Evolutionary conservation across 2,888 invertebrate species (phyloP), one percentile per base, ranked within the genome.

Genomic region (Crioceris asparagi): DNA sequence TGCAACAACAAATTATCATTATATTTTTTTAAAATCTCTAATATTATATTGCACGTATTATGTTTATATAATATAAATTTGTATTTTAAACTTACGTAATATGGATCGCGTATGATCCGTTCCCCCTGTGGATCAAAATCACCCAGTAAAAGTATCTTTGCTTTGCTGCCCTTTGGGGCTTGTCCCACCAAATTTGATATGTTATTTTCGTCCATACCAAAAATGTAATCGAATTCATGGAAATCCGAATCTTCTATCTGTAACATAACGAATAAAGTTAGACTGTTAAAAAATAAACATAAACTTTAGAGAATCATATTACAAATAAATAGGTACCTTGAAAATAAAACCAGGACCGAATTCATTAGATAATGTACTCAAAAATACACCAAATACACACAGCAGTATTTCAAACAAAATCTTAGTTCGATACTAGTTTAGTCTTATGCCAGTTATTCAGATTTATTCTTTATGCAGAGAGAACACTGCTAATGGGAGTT

Each of bases 131-230:
- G 81, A 57, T 93, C 90, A 67, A 80, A 91, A 43, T 80, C 77
- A n/a, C 93, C 93, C 32, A 96, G 72, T 36, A 91, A 66, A 15
- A 84, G 67, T 26, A 93, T 67, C 57, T 80, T 74, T 0, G 91
- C 86, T 56, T 74, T 81, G 40, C 72, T 67, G 16, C 69, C 67
- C 36, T 68, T 62, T 1, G 86, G 84, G 19, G 79, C 75, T 49
- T 70, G 65, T 17, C 65, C 64, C 21, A 73, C 71, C 36, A 88
- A 63, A 48, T 79, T 77, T 5, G 60, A 62, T 66, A 94, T 88
- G 59, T 94, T 96, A 10, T 77, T 76, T 38, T 86, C 73, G 61
- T 96, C 96, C 93, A 94, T 94, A 5, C 93, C 94, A 68, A 96
- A 90, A 51, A 96, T 92, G 60, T 76, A 87, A 63, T 93, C 83